Evolutionary conservation across 2,113 vertebrate species (phyloP).

Genomic region (Clarias macrocephalus): DNA sequence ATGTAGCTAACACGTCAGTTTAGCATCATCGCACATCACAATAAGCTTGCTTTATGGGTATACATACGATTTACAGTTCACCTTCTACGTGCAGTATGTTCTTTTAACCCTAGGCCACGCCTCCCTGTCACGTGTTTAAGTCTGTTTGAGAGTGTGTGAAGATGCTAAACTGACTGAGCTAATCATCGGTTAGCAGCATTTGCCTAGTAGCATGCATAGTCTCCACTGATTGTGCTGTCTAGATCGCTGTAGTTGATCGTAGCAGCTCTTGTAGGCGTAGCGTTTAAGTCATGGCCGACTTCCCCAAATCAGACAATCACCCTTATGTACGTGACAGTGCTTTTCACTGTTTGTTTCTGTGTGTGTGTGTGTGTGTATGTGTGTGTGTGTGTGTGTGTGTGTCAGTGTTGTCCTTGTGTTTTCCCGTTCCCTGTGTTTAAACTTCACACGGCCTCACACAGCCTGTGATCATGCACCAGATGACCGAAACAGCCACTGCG

Average conservation of each 20-base stretch:
- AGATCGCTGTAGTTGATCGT: slow-evolving; percentile 1
- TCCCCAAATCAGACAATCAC: slow-evolving; percentile 28
- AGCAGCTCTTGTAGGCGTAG: slow-evolving; percentile 24
- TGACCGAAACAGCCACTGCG: slow-evolving; percentile 8
- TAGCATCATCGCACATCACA: background rate
- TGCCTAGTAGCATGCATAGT: background rate
- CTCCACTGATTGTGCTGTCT: background rate
- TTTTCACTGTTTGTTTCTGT: slow-evolving; percentile 16
- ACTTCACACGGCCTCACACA: background rate
- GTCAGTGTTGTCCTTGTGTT: slow-evolving; percentile 1
- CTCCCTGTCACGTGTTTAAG: background rate
- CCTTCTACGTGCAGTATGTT: background rate
- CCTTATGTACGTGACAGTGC: slow-evolving; percentile 17
- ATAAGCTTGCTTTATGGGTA: background rate
- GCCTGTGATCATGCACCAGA: slow-evolving; percentile 22
- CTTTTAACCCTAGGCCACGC: background rate
- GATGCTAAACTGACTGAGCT: background rate
- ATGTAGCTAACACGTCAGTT: background rate
- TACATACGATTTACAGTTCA: background rate
- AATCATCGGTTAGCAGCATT: background rate
- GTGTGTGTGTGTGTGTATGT: slow-evolving; percentile 26
- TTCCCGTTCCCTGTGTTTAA: slow-evolving; percentile 29
- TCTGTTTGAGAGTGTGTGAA: background rate
- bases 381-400: slow-evolving; percentile 29
- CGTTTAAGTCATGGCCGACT: slow-evolving; percentile 25